These are phyloP conservation scores for Anguilla obscura DNA, from an alignment of 2,797 vertebrate species.

Conservation along the genomic window DNA sequence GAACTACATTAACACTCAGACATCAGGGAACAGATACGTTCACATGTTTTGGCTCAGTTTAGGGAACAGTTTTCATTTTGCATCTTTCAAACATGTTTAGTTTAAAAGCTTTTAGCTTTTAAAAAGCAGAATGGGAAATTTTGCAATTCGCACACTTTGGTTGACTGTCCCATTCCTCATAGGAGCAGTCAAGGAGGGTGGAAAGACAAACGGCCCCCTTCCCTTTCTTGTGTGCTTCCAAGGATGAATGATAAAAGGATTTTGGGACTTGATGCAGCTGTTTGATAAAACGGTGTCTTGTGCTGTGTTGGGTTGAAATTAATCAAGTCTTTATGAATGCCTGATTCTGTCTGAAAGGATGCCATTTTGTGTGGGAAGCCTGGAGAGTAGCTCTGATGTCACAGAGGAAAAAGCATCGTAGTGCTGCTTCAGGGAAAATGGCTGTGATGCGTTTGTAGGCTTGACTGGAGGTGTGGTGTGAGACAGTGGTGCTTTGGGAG, in stretches of 20 bases:
- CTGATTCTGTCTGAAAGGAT: not conserved
- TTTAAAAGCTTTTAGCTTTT: too few species aligned
- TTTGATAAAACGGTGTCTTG: not conserved
- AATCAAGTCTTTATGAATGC: not conserved
- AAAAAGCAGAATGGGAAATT: conserved; percentile 13
- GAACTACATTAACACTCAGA: not conserved
- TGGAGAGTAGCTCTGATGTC: not conserved
- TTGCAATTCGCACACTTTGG: conserved; percentile 47
- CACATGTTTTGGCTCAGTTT: not conserved
- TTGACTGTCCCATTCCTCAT: conserved; percentile 50
- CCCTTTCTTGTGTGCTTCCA: conserved; percentile 31
- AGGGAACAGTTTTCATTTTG: not conserved
- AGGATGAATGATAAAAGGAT: not conserved
- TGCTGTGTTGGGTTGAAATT: not conserved
- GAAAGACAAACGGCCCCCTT: conserved; percentile 24
- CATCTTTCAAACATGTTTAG: too few species aligned
- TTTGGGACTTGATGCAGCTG: not conserved
- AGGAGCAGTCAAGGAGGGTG: conserved; percentile 38
- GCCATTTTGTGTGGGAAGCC: not conserved
- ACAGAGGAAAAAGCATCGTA: not conserved
- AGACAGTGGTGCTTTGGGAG: not conserved
- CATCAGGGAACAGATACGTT: not conserved
- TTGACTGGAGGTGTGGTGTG: not conserved
- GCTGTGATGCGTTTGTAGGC: not conserved
- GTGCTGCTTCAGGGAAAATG: not conserved